phyloP scores from a whole-genome alignment of 2,888 invertebrate species.

The Hyalella azteca region DNA sequence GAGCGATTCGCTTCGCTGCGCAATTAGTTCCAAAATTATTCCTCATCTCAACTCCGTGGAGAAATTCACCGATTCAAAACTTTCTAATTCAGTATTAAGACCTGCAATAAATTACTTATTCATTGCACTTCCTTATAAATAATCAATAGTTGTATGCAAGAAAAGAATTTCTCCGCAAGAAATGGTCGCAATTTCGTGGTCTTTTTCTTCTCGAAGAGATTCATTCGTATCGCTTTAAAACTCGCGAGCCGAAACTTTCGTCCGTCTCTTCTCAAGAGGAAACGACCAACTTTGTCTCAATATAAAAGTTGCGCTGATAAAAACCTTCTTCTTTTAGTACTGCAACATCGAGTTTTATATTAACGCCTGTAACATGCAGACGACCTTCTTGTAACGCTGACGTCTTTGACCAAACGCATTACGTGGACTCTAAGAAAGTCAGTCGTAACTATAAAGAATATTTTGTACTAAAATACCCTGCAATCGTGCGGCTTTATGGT shows the following conservation, averaged over 20 bases:
- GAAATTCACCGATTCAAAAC: not conserved
- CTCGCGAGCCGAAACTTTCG: slow-evolving; percentile 23
- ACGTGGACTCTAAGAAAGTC: no score
- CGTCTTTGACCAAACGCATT: no score
- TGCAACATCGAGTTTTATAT: slow-evolving; percentile 21
- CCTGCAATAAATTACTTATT: not conserved
- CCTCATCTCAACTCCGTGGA: no score
- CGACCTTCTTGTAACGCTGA: not conserved
- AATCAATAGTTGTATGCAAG: not conserved
- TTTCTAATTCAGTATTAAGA: not conserved
- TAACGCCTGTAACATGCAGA: slow-evolving; percentile 16
- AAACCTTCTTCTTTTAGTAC: slow-evolving; percentile 24
- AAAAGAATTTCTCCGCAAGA: not conserved
- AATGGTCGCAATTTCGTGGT: slow-evolving; percentile 1
- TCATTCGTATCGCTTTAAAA: slow-evolving; percentile 36
- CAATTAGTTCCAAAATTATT: no score
- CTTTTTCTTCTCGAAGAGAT: slow-evolving; percentile 31
- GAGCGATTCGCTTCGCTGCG: no score
- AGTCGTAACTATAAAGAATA: no score
- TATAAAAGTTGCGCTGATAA: slow-evolving; percentile 25
- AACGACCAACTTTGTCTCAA: slow-evolving; percentile 34
- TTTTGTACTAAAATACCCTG: no score
- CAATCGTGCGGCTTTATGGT: no score
- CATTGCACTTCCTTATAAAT: not conserved
- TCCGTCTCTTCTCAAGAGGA: slow-evolving; percentile 36